Evolutionary conservation across 92 coral and sea anemone genomes (phyloP).

Genomic region (Paragorgia papillata): DNA sequence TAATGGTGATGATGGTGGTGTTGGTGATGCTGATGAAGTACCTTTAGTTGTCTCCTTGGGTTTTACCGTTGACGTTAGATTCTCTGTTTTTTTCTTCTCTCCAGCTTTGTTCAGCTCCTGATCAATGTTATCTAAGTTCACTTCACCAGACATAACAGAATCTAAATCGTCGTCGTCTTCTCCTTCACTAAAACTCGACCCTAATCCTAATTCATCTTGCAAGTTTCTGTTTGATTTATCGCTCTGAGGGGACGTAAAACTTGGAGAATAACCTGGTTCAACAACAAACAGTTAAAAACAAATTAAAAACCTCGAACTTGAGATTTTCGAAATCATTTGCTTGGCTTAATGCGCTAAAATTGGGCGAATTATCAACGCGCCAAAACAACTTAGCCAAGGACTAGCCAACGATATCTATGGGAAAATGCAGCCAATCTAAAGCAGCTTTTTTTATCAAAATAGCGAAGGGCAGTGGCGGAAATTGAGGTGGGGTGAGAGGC

Average conservation of each 20-base stretch:
- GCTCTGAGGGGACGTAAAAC: slow-evolving; percentile 23
- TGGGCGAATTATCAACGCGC: too few species aligned
- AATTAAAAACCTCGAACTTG: background rate
- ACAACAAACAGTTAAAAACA: background rate
- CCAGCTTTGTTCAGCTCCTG: slow-evolving; percentile 26
- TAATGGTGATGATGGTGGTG: too few species aligned
- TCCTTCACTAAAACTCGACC: slow-evolving; percentile 46
- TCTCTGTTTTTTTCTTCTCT: slow-evolving; percentile 43
- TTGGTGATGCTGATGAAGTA: too few species aligned
- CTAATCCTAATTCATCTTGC: slow-evolving; percentile 50
- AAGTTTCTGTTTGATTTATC: slow-evolving; percentile 35
- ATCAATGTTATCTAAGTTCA: slow-evolving; percentile 61
- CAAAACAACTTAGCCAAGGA: too few species aligned
- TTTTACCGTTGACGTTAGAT: slow-evolving; percentile 63
- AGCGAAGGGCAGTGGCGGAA: too few species aligned
- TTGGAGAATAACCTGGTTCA: slow-evolving; percentile 17
- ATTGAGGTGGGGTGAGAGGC: too few species aligned
- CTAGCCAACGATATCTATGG: too few species aligned
- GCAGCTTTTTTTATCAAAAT: too few species aligned
- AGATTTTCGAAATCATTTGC: too few species aligned
- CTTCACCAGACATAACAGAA: slow-evolving; percentile 58
- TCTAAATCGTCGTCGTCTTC: slow-evolving; percentile 57
- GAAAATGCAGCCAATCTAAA: too few species aligned
- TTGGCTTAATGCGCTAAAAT: too few species aligned
- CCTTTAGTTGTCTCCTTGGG: slow-evolving; percentile 14